These are phyloP conservation scores for Eupithecia tripunctaria DNA, from an alignment of 2,888 invertebrate genomes.

Conservation along the genomic window DNA sequence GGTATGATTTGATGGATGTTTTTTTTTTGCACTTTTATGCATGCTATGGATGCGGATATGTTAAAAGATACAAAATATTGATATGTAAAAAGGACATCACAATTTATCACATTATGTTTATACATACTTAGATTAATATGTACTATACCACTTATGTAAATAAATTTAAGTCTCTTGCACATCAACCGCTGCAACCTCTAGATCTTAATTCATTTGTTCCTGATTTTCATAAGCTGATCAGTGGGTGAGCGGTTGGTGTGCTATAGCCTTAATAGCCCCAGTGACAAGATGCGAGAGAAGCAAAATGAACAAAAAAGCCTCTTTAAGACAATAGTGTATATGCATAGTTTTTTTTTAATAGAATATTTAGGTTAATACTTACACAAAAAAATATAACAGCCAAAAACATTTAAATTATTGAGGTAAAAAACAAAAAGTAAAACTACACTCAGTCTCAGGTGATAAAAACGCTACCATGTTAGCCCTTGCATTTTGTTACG, in stretches of 20 bases:
- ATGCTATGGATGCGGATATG: conserved; percentile 52
- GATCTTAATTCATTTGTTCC: neutral
- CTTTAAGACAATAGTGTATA: conserved; percentile 6
- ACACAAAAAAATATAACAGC: too few species aligned
- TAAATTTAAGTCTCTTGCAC: conserved; percentile 4
- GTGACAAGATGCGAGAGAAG: neutral
- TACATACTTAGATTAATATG: neutral
- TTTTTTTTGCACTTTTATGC: conserved; percentile 36
- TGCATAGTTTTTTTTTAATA: too few species aligned
- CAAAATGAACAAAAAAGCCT: conserved; percentile 14
- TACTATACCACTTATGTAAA: conserved; percentile 20
- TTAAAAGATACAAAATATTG: conserved; percentile 17
- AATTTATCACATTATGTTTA: conserved; percentile 1
- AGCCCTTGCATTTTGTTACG: too few species aligned
- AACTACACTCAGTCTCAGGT: too few species aligned
- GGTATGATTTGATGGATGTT: conserved; percentile 30
- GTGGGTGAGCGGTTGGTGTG: neutral
- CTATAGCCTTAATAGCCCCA: neutral
- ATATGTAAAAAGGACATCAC: conserved; percentile 8
- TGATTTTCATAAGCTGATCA: neutral
- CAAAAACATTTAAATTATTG: too few species aligned
- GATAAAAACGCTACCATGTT: too few species aligned
- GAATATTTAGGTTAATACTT: too few species aligned
- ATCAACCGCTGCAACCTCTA: neutral
- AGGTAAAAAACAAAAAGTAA: too few species aligned